These are phyloP conservation scores for Isurus oxyrinchus DNA, from an alignment of 2,113 vertebrate genomes.

Conservation along the genomic window DNA sequence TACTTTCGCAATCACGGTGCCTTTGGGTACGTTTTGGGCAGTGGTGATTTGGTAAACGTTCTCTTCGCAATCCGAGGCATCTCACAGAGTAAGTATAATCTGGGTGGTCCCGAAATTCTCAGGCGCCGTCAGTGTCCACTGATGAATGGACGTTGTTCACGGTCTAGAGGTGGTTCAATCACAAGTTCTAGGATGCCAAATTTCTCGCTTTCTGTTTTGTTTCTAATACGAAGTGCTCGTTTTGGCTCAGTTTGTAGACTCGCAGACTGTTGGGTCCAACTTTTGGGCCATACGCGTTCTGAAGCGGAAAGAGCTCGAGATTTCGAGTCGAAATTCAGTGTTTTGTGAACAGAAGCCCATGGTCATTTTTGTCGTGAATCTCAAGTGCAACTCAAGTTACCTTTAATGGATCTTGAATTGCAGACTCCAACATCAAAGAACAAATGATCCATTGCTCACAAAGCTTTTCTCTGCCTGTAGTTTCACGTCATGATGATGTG, in stretches of 20 bases:
- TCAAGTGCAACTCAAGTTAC: slow-evolving; percentile 37
- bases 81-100: background rate
- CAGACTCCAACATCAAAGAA: slow-evolving; percentile 38
- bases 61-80: slow-evolving; percentile 6
- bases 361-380: slow-evolving; percentile 83
- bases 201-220: slow-evolving; percentile 58
- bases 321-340: background rate
- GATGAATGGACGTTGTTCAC: slow-evolving; percentile 66
- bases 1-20: slow-evolving; percentile 39
- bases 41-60: background rate
- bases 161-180: slow-evolving; percentile 71
- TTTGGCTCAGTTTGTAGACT: slow-evolving; percentile 78
- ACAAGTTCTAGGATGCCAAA: slow-evolving; percentile 62
- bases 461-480: slow-evolving; percentile 24
- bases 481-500: too few species aligned
- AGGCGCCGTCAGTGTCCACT: background rate
- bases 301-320: slow-evolving; percentile 69
- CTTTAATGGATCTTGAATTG: slow-evolving; percentile 39
- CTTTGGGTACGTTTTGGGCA: background rate
- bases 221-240: slow-evolving; percentile 81
- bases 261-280: slow-evolving; percentile 78
- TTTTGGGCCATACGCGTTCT: slow-evolving; percentile 81
- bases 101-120: background rate
- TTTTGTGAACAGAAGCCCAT: slow-evolving; percentile 65
- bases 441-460: slow-evolving; percentile 39